Evolutionary conservation across 2,113 vertebrate species (phyloP).

Genomic region (Syrmaticus mikado): DNA sequence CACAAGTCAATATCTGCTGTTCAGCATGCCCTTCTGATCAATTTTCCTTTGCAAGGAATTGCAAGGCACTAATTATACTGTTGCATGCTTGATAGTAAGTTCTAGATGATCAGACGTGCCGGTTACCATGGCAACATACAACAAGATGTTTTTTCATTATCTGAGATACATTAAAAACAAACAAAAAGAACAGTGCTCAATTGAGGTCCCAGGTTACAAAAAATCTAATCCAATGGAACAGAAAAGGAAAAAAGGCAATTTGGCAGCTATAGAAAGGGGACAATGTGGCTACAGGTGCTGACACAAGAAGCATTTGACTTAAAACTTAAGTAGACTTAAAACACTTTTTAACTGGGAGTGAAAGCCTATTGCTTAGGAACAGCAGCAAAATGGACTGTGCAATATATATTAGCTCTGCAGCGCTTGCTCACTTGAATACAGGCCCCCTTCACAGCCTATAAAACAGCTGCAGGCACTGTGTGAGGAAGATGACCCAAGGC

Average conservation of each 20-base stretch:
- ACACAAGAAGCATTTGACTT: background rate
- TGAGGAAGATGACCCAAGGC: background rate
- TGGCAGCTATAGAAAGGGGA: background rate
- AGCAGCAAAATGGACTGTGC: background rate
- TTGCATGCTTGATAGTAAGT: background rate
- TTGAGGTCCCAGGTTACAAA: too few relatives aligned
- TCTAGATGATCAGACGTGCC: background rate
- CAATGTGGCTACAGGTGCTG: background rate
- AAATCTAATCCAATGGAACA: background rate
- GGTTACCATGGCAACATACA: background rate
- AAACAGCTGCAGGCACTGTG: background rate
- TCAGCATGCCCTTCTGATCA: background rate
- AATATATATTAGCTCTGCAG: background rate
- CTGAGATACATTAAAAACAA: background rate
- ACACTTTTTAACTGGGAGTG: background rate
- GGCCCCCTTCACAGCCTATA: background rate
- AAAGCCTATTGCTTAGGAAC: background rate
- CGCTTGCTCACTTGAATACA: background rate
- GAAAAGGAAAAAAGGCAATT: background rate
- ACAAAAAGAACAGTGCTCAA: background rate
- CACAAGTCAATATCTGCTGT: background rate
- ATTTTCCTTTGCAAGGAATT: background rate
- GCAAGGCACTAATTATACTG: background rate
- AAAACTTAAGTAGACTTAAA: background rate
- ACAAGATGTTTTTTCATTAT: background rate